A percentile compares a stretch with the other conserved stretches of the same genome.
Conservation (phyloP, 1,140 invertebrate species). For the Cotesia glomerata region DNA sequence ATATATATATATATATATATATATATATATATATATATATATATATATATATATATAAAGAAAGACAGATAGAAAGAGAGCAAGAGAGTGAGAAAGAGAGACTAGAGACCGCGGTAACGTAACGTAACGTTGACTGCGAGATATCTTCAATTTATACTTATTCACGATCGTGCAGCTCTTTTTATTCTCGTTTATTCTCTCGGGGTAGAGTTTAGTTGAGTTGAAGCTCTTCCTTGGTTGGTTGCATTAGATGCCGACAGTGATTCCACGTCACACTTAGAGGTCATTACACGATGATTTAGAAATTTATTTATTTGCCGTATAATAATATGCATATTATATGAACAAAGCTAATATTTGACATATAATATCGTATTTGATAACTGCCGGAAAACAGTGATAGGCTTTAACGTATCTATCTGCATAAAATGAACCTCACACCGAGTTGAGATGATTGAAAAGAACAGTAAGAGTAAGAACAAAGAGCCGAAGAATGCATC, state of each 20-base stretch:
- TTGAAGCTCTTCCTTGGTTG: background rate
- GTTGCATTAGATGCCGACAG: slow-evolving; percentile 31
- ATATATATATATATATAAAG: too few species aligned
- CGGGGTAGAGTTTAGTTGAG: background rate
- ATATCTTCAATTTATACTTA: slow-evolving; percentile 22
- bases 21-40: background rate
- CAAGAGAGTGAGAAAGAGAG: too few species aligned
- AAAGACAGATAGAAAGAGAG: too few species aligned
- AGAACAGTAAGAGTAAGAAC: too few species aligned
- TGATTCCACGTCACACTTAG: slow-evolving; percentile 32
- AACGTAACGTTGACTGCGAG: slow-evolving; percentile 2
- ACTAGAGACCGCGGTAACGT: background rate
- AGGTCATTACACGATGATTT: background rate
- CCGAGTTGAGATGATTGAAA: too few species aligned
- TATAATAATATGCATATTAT: too few species aligned
- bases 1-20: background rate
- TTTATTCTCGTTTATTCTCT: slow-evolving; percentile 5
- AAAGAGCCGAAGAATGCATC: too few species aligned
- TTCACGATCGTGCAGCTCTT: slow-evolving; percentile 16
- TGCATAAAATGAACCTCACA: too few species aligned
- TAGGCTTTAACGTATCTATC: too few species aligned
- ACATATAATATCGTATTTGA: too few species aligned
- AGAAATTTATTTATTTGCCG: background rate
- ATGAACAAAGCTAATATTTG: too few species aligned
- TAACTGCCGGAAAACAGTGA: too few species aligned